Conservation (phyloP, 1,140 invertebrate genomes). For the Conopomorpha cramerella region DNA sequence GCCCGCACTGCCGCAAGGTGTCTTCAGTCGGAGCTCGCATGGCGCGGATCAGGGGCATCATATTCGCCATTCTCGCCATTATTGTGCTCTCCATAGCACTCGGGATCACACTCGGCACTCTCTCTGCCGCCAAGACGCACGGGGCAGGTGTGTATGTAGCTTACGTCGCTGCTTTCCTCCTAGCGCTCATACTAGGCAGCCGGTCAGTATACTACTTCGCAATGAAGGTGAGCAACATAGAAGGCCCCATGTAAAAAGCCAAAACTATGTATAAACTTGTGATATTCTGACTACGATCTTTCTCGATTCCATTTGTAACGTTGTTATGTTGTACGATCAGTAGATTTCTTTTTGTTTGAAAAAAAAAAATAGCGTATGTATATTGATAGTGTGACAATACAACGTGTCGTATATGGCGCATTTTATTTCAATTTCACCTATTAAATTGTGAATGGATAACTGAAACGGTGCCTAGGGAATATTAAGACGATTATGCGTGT, state of each 20-base stretch:
- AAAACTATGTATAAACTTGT: slow-evolving; percentile 16
- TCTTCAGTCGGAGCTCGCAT: slow-evolving; percentile 89
- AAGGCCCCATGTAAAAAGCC: slow-evolving; percentile 71
- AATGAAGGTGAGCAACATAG: slow-evolving; percentile 88
- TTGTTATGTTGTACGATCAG: not conserved
- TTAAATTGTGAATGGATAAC: no score
- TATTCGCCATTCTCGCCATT: slow-evolving; percentile 79
- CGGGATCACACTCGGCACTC: slow-evolving; percentile 73
- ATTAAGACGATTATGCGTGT: no score
- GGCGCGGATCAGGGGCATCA: slow-evolving; percentile 75
- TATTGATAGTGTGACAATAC: no score
- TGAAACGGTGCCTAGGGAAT: no score
- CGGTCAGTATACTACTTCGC: slow-evolving; percentile 86
- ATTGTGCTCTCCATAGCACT: slow-evolving; percentile 76
- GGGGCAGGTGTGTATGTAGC: slow-evolving; percentile 82
- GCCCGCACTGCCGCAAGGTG: slow-evolving; percentile 93
- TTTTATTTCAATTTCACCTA: no score
- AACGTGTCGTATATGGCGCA: no score
- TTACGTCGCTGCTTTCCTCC: slow-evolving; percentile 80
- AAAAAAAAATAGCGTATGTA: no score
- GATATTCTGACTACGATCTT: slow-evolving; percentile 42
- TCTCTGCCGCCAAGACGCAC: slow-evolving; percentile 62
- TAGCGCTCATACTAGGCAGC: slow-evolving; percentile 73
- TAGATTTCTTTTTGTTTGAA: not conserved
- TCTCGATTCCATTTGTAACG: slow-evolving; percentile 42